Percentiles rank a stretch among this genome's conserved stretches.
phyloP scores from a whole-genome alignment of 1,140 invertebrate species.

The Drosophila takahashii region DNA sequence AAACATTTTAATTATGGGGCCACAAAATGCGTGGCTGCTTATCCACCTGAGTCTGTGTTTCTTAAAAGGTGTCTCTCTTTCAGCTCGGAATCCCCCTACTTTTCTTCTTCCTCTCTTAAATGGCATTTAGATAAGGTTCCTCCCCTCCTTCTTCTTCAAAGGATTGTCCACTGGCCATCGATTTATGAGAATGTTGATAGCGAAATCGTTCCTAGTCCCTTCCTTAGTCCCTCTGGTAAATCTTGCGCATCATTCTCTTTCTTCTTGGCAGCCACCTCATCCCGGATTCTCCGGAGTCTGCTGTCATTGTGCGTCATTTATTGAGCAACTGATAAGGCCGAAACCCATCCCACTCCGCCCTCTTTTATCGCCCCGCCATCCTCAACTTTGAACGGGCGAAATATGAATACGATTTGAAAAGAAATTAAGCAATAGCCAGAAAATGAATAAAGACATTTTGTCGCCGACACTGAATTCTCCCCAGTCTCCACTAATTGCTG shows the following conservation, averaged over 20 bases:
- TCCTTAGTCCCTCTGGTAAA: constrained; percentile 6
- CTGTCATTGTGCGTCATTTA: constrained; percentile 68
- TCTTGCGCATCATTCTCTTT: constrained; percentile 32
- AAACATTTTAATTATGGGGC: constrained; percentile 81
- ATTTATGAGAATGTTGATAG: constrained; percentile 67
- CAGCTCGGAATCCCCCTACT: neutral
- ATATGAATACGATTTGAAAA: constrained; percentile 78
- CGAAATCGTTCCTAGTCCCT: constrained; percentile 19
- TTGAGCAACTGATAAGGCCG: constrained; percentile 65
- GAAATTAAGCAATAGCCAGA: constrained; percentile 61
- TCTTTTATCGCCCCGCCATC: constrained; percentile 5
- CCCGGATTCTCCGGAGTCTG: constrained; percentile 1
- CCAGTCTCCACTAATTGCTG: constrained; percentile 16
- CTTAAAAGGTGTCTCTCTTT: constrained; percentile 31
- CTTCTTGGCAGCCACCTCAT: neutral
- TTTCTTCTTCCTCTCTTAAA: constrained; percentile 54
- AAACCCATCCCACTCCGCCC: neutral
- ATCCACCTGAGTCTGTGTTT: constrained; percentile 17
- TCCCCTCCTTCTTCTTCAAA: constrained; percentile 10
- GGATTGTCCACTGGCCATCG: constrained; percentile 58
- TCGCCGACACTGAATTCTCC: constrained; percentile 47
- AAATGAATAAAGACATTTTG: constrained; percentile 74
- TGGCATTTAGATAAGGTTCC: constrained; percentile 78
- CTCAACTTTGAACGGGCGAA: constrained; percentile 28
- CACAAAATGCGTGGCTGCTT: constrained; percentile 58